Evolutionary conservation across 2,888 invertebrate species (phyloP), one percentile per base, ranked within the genome.

Genomic region (Beris morrisii): DNA sequence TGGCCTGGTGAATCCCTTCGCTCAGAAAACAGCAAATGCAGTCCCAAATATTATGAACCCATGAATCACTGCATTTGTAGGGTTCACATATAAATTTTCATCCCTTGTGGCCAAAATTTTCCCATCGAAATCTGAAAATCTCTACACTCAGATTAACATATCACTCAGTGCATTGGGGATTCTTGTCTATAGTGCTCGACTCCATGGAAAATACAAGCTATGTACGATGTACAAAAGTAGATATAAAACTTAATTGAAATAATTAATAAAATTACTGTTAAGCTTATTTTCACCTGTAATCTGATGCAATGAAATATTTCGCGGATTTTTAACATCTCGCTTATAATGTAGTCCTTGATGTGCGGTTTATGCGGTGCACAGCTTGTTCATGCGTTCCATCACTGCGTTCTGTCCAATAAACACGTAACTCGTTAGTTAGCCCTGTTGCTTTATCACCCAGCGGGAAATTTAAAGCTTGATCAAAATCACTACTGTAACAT

Each of bases 221-320:
- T 44, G 9, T 48, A 13, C 48, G 15, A n/a, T 15, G 15, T 44
- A 12, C 44, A 44, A 1, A 44, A 6, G 15, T 54, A n/a, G 38
- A 38, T 38, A 55, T 55, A 5, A 9, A 66, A 50, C 48, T 45
- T 67, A 67, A 67, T 67, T 67, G 64, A 64, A 64, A 67, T 67
- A 67, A 67, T 67, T 67, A 64, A 67, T 67, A 67, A 67, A 64
- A 67, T 67, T 64, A 64, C 64, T 43, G 57, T 64, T 64, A 67
- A 67, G 67, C 67, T 67, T 28, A 64, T 67, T 67, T 45, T 57
- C 53, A 53, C 57, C 53, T 53, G 64, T 64, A 67, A 67, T 67
- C 61, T 45, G 50, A 12, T 13, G 57, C 31, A 64, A 46, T 64
- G 53, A 64, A 64, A 59, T 46, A 59, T 59, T 46, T 12, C 30